Percentiles rank a stretch among this genome's conserved stretches.
Conservation (phyloP, 2,888 invertebrate genomes). For the Drosophila melanocephala region DNA sequence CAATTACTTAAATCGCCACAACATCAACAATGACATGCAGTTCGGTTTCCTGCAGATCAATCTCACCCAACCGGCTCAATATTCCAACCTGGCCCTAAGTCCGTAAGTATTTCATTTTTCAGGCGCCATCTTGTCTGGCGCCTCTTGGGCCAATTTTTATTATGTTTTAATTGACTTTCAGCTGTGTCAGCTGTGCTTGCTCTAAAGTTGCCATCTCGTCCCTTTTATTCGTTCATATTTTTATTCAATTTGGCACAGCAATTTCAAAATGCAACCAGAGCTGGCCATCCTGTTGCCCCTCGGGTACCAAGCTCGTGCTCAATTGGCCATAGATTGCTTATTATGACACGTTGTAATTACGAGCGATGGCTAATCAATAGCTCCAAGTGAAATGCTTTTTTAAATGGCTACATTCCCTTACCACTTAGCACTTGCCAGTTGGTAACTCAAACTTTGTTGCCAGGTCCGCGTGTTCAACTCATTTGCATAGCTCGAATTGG, state of each 20-base stretch:
- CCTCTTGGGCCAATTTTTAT: conserved; percentile 42
- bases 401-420: conserved; percentile 46
- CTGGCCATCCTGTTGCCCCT: conserved; percentile 12
- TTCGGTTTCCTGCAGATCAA: conserved; percentile 96
- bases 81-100: conserved; percentile 88
- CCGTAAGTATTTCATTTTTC: conserved; percentile 88
- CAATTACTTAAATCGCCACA: conserved; percentile 90
- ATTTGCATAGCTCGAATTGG: conserved; percentile 46
- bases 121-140: conserved; percentile 27
- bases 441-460: conserved; percentile 23
- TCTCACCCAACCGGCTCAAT: conserved; percentile 91
- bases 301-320: conserved; percentile 29
- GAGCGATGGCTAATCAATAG: conserved; percentile 68
- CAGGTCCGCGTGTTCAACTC: conserved; percentile 15
- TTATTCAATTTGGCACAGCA: conserved; percentile 75
- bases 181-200: conserved; percentile 51
- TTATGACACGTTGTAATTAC: conserved; percentile 67
- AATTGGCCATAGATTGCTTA: conserved; percentile 49
- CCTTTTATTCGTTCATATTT: conserved; percentile 57
- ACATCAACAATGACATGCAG: conserved; percentile 90
- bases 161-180: conserved; percentile 68
- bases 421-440: conserved; percentile 29
- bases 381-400: conserved; percentile 60
- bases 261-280: conserved; percentile 50
- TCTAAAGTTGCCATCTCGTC: not conserved